A percentile compares a stretch with the other conserved stretches of the same genome.
Conservation (phyloP, 2,797 vertebrate species). For the Columba guinea region DNA sequence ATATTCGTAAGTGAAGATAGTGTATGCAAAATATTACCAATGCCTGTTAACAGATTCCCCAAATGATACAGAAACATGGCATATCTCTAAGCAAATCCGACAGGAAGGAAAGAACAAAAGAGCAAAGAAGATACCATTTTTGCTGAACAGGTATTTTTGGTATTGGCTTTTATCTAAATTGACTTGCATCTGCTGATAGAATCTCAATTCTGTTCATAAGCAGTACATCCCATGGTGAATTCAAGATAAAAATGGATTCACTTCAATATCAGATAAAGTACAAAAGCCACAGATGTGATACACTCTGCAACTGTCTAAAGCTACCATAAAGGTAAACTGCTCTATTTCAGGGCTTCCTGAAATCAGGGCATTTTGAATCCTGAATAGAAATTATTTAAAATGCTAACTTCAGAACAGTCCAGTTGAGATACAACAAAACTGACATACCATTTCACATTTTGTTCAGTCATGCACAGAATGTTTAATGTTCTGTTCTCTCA, state of each 20-base stretch:
- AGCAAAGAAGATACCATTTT: background rate
- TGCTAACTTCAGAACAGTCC: background rate
- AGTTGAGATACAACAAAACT: background rate
- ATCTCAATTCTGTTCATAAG: background rate
- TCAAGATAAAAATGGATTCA: background rate
- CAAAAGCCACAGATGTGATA: background rate
- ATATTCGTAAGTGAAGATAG: background rate
- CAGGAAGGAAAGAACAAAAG: background rate
- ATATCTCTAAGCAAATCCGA: background rate
- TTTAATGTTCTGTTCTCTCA: background rate
- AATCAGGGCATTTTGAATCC: background rate
- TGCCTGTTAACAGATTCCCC: background rate
- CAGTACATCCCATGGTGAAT: background rate
- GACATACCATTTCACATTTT: background rate
- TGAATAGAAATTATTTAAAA: background rate
- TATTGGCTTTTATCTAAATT: background rate
- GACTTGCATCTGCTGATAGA: background rate
- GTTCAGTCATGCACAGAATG: background rate
- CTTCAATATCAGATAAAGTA: background rate
- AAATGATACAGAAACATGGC: background rate
- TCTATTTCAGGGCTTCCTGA: constrained; percentile 7
- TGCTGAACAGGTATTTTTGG: background rate
- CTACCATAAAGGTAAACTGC: background rate
- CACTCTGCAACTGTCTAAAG: background rate
- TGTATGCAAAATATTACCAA: background rate